phyloP scores from a whole-genome alignment of 2,888 invertebrate genomes.

The Drosophila borealis region DNA sequence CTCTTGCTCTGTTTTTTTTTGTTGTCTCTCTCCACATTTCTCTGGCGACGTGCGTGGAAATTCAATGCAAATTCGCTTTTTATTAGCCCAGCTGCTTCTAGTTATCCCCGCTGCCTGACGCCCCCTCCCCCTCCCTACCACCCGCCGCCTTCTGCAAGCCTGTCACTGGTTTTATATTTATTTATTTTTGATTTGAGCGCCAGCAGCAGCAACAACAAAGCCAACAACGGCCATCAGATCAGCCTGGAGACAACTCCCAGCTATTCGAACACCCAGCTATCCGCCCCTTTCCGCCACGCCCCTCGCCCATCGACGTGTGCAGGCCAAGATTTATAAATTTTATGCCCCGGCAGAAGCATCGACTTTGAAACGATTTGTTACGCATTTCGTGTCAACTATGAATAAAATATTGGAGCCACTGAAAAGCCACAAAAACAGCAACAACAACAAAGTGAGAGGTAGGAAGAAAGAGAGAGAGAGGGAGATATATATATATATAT shows the following conservation, averaged over 20 bases:
- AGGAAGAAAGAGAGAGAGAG: constrained; percentile 6
- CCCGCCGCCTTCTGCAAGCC: neutral
- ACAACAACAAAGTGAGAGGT: constrained; percentile 9
- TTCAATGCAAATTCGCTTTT: constrained; percentile 70
- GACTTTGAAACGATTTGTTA: constrained; percentile 77
- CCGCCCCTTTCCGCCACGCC: neutral
- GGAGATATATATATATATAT: neutral
- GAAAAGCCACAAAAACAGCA: constrained; percentile 57
- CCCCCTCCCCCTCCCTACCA: neutral
- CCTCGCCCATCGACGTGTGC: constrained; percentile 26
- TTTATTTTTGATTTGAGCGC: constrained; percentile 74
- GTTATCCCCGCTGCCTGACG: constrained; percentile 29
- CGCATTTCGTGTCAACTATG: constrained; percentile 80
- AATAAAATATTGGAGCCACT: constrained; percentile 76
- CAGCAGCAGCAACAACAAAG: constrained; percentile 29
- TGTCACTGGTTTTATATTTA: constrained; percentile 69
- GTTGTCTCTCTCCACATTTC: constrained; percentile 11
- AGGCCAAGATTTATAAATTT: constrained; percentile 72
- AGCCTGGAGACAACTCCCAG: constrained; percentile 25
- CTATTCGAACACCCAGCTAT: neutral
- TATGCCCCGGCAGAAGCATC: constrained; percentile 57
- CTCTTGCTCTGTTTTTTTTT: neutral
- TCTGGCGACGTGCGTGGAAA: constrained; percentile 54
- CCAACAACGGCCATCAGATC: constrained; percentile 36
- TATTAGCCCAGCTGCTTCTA: constrained; percentile 64